phyloP scores from a whole-genome alignment of 1,140 invertebrate genomes.

The Ips nitidus region DNA sequence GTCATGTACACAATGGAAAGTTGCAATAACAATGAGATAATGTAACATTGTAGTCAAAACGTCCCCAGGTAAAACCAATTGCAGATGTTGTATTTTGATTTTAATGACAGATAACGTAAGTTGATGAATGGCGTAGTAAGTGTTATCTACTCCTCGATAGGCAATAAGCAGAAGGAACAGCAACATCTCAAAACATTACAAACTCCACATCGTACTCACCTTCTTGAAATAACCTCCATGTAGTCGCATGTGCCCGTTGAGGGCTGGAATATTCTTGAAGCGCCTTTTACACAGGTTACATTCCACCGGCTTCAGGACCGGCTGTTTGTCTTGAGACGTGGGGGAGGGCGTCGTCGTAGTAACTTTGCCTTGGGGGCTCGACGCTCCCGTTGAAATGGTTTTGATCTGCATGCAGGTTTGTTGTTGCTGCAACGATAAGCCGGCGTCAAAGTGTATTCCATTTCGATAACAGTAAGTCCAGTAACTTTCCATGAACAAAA shows the following conservation, averaged over 20 bases:
- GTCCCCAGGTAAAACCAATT: too few relatives aligned
- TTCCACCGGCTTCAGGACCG: conserved; percentile 80
- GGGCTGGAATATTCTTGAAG: conserved; percentile 95
- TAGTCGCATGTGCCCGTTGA: conserved; percentile 95
- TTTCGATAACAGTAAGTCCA: neutral
- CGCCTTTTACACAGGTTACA: conserved; percentile 92
- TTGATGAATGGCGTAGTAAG: neutral
- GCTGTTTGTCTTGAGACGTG: conserved; percentile 54
- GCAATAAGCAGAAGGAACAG: neutral
- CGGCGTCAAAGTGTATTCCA: neutral
- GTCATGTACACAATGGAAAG: too few relatives aligned
- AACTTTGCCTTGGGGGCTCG: conserved; percentile 44
- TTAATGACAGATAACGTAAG: too few relatives aligned
- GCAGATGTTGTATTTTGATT: too few relatives aligned
- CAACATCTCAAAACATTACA: neutral
- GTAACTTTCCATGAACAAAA: neutral
- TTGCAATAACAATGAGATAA: too few relatives aligned
- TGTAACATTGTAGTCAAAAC: too few relatives aligned
- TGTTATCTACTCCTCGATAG: neutral
- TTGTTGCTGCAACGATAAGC: conserved; percentile 22
- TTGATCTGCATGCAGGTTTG: conserved; percentile 41
- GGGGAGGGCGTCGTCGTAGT: conserved; percentile 49
- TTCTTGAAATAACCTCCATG: conserved; percentile 97
- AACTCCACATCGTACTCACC: conserved; percentile 54
- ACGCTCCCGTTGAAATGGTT: conserved; percentile 40